These are phyloP conservation scores for Furnarius figulus DNA, from an alignment of 2,113 vertebrate species.

Conservation along the genomic window DNA sequence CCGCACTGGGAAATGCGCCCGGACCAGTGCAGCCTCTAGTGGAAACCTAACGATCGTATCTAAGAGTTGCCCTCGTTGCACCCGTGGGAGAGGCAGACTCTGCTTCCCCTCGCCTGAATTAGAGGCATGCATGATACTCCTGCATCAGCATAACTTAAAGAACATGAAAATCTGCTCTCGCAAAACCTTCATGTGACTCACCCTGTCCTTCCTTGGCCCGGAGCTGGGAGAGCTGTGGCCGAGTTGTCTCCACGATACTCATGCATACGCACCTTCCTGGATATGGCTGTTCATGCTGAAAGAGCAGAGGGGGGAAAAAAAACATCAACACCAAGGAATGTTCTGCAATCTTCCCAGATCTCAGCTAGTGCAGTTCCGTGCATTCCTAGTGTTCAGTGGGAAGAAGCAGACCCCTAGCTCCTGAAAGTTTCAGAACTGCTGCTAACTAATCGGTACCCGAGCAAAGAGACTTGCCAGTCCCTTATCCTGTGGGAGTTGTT, in stretches of 20 bases:
- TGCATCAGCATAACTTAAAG: background rate
- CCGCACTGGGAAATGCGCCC: background rate
- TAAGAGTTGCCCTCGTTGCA: background rate
- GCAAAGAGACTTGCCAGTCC: background rate
- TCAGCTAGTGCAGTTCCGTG: background rate
- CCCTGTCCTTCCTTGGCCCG: background rate
- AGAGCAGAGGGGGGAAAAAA: background rate
- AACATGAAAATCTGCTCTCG: background rate
- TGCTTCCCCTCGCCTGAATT: background rate
- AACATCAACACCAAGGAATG: background rate
- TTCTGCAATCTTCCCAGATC: background rate
- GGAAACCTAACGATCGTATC: background rate
- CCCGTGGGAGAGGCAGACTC: background rate
- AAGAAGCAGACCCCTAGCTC: background rate
- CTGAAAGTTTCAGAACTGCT: background rate
- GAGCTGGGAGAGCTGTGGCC: background rate
- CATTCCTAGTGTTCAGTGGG: rapidly evolving
- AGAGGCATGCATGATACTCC: background rate
- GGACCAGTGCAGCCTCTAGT: constrained; percentile 31
- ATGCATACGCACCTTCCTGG: background rate
- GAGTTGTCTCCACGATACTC: rapidly evolving
- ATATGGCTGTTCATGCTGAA: background rate
- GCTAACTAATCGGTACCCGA: rapidly evolving
- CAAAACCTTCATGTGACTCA: background rate
- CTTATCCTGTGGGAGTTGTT: rapidly evolving